phyloP scores from a whole-genome alignment of 2,888 invertebrate species.

The Mesopsocus fuscifrons region DNA sequence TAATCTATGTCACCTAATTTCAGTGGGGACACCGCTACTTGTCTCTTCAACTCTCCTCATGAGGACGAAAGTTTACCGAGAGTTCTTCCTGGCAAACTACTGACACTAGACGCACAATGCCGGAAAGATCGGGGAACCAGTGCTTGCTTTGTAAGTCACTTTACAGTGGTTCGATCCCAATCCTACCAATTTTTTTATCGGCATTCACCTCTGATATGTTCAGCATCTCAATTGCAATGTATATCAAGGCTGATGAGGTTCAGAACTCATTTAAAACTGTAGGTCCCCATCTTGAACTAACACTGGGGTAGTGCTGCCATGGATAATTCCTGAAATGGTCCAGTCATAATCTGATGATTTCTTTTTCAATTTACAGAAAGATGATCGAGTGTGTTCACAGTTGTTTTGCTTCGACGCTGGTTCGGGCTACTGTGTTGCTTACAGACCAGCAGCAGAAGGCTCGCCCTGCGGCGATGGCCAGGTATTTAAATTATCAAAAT shows the following conservation, averaged over 20 bases:
- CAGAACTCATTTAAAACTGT: no score
- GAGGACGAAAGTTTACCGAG: slow-evolving; percentile 80
- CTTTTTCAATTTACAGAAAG: slow-evolving; percentile 46
- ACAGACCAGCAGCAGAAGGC: slow-evolving; percentile 85
- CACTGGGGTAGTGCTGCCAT: not conserved
- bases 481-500: slow-evolving; percentile 33
- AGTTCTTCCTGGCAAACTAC: slow-evolving; percentile 70
- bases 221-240: no score
- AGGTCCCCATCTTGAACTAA: no score
- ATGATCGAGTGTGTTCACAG: slow-evolving; percentile 87
- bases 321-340: no score
- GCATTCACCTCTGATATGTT: no score
- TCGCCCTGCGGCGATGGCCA: slow-evolving; percentile 85
- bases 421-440: slow-evolving; percentile 89
- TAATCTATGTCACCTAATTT: slow-evolving; percentile 20
- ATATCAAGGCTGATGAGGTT: no score
- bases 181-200: no score
- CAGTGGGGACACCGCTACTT: slow-evolving; percentile 88
- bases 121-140: slow-evolving; percentile 82
- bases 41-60: slow-evolving; percentile 81
- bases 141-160: slow-evolving; percentile 45
- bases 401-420: slow-evolving; percentile 87
- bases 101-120: slow-evolving; percentile 83
- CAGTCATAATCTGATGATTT: not conserved
- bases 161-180: no score